Conservation (phyloP, 2,113 vertebrate genomes). For the Cololabis saira region DNA sequence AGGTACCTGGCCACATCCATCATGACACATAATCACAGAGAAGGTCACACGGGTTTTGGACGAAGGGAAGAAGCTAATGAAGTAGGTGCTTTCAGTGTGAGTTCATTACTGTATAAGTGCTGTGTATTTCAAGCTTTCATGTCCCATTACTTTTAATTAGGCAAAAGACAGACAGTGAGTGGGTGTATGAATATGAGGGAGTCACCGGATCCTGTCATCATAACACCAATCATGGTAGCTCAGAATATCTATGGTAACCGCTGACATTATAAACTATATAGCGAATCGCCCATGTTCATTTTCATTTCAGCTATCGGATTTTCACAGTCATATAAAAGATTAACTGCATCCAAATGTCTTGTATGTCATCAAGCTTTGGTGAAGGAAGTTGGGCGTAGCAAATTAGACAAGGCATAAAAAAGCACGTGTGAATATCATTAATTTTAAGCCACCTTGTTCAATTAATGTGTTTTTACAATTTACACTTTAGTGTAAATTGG, state of each 20-base stretch:
- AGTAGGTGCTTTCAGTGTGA: slow-evolving; percentile 32
- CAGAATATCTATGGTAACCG: slow-evolving; percentile 2
- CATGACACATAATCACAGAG: slow-evolving; percentile 71
- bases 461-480: too few species aligned
- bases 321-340: slow-evolving; percentile 9
- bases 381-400: neutral
- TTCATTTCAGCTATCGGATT: neutral
- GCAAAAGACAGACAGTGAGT: slow-evolving; percentile 9
- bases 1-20: slow-evolving; percentile 68
- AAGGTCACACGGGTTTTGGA: slow-evolving; percentile 64
- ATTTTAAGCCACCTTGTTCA: neutral
- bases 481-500: too few species aligned
- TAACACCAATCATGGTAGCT: slow-evolving; percentile 4
- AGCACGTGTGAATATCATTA: neutral
- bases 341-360: slow-evolving; percentile 7
- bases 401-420: neutral
- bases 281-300: neutral
- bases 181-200: neutral
- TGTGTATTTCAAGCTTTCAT: slow-evolving; percentile 23
- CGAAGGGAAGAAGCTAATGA: slow-evolving; percentile 51
- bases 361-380: neutral
- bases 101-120: slow-evolving; percentile 30
- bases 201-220: neutral
- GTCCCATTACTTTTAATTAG: slow-evolving; percentile 17
- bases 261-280: slow-evolving; percentile 2